Percentiles rank a stretch among this genome's conserved stretches.
Conservation (phyloP, 1,140 invertebrate genomes). For the Ips typographus region DNA sequence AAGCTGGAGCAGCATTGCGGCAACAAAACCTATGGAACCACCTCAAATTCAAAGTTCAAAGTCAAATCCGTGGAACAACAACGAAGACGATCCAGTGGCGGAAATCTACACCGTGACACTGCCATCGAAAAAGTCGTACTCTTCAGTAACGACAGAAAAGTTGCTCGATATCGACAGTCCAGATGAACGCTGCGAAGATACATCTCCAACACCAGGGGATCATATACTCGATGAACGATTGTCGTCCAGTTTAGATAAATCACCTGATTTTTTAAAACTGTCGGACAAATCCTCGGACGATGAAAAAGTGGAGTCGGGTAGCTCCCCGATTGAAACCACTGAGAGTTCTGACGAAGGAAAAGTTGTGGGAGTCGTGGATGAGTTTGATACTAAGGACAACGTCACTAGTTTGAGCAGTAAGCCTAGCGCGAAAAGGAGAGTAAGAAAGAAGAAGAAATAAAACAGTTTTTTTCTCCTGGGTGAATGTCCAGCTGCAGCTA, state of each 20-base stretch:
- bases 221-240: neutral
- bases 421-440: slow-evolving; percentile 13
- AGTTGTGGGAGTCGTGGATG: neutral
- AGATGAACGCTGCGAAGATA: slow-evolving; percentile 20
- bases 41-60: slow-evolving; percentile 1
- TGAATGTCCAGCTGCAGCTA: neutral
- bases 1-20: slow-evolving; percentile 45
- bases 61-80: slow-evolving; percentile 17
- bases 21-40: slow-evolving; percentile 33
- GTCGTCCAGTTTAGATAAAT: neutral
- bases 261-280: slow-evolving; percentile 40
- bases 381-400: slow-evolving; percentile 5
- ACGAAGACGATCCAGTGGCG: slow-evolving; percentile 24
- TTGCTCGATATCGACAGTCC: slow-evolving; percentile 39
- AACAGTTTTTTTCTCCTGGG: neutral
- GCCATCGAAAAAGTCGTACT: slow-evolving; percentile 31
- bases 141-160: slow-evolving; percentile 27
- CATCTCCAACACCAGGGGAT: neutral
- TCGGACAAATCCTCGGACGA: slow-evolving; percentile 49
- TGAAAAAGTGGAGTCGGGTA: slow-evolving; percentile 42
- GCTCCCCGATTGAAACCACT: slow-evolving; percentile 47
- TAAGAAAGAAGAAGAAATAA: slow-evolving; percentile 37
- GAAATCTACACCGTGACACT: slow-evolving; percentile 39
- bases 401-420: slow-evolving; percentile 1
- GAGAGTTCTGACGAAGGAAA: slow-evolving; percentile 52